Base-by-base conservation (phyloP, 2,797 vertebrate genomes). In the Gallinago solitaria region DNA sequence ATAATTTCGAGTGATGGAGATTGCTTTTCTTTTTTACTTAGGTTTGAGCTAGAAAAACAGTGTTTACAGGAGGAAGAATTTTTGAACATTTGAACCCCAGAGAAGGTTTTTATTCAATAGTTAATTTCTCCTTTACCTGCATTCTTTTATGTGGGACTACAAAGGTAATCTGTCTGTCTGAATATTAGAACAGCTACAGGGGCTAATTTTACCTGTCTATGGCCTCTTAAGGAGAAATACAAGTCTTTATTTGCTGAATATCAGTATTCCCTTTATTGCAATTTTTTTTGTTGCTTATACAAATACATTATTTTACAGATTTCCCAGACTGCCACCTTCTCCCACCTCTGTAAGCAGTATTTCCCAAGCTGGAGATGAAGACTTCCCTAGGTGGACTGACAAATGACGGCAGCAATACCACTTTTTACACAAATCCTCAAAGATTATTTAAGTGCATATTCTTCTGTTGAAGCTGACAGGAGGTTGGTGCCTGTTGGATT, bases 151-250 rank as follows among this genome's bases (percentile, higher is more conserved):
- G 68, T 81, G 50, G 45, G 16, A 63, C 41, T 87, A 48, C 61
- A 90, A 85, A 90, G 23, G 50, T 77, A 73, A 77, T 89, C 37
- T 92, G 16, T 70, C 78, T 76, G 23, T 79, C 89, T 90, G 54
- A 93, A 75, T 64, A 50, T 21, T 89, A 18, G 60, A 84, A 78
- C 18, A 77, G 70, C 87, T 79, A n/a, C 48, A 67, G 41, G 60
- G 63, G 28, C 64, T 93, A 90, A 77, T 95, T 97, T 85, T 91
- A 87, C 53, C 63, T 90, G 50, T 79, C 76, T 91, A 0, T 82
- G 48, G 57, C 48, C 41, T 91, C 70, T 73, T 88, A 73, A 73
- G 77, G 43, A 88, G 37, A 81, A 82, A 78, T 59, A 88, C 39
- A 87, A 51, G 20, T 88, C 63, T 57, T 74, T 16, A 47, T 96